Percentiles rank a stretch among this genome's conserved stretches.
Evolutionary conservation across 2,797 vertebrate genomes (phyloP).

Genomic region (Micropoecilia bifurca): DNA sequence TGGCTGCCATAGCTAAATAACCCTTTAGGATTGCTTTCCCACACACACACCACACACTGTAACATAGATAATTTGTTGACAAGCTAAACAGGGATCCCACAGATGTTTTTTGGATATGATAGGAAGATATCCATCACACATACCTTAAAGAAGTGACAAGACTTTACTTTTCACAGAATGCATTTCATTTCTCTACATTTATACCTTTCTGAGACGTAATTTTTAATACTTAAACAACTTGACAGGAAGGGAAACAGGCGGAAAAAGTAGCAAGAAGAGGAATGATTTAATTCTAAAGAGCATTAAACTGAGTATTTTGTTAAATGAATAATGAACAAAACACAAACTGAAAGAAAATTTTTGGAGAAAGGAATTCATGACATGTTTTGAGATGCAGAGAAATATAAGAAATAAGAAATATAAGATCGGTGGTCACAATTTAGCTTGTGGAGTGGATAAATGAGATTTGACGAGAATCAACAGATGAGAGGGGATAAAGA

Average conservation of each 20-base stretch:
- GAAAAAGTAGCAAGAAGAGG: not conserved
- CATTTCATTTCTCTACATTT: not conserved
- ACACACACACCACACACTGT: not conserved
- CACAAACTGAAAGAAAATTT: not conserved
- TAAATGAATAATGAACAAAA: not conserved
- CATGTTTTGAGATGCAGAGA: conserved; percentile 12
- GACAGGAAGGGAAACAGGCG: not conserved
- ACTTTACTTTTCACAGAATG: not conserved
- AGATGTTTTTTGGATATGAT: not conserved
- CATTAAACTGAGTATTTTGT: not conserved
- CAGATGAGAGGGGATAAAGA: conserved; percentile 31
- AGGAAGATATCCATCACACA: not conserved
- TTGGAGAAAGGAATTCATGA: not conserved
- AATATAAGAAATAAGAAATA: not conserved
- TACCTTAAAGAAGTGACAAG: not conserved
- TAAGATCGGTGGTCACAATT: conserved; percentile 2
- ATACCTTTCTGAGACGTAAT: not conserved
- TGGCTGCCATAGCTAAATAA: not conserved
- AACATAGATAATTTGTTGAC: not conserved
- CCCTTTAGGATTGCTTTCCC: not conserved
- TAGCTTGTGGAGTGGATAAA: conserved; percentile 28
- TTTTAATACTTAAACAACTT: not conserved
- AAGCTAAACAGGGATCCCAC: not conserved
- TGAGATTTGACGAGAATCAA: conserved; percentile 57
- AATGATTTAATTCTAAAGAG: not conserved